These are phyloP conservation scores for Malthinus flaveolus DNA, from an alignment of 2,888 invertebrate genomes.

Conservation along the genomic window DNA sequence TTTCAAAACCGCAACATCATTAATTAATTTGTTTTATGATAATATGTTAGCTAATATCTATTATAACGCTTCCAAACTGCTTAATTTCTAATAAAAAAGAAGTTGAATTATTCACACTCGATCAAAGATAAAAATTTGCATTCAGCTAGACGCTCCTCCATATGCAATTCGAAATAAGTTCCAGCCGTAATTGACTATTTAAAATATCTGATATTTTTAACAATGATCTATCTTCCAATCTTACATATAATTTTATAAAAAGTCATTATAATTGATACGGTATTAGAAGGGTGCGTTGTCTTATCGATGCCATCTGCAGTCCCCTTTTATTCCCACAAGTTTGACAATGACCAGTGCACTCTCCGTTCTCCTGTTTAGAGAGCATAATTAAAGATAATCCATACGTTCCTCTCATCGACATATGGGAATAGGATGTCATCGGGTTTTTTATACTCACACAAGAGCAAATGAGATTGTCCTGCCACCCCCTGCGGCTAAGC, in stretches of 20 bases:
- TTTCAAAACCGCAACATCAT: no score
- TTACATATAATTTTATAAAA: constrained; percentile 24
- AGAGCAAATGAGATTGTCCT: constrained; percentile 27
- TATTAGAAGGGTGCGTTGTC: constrained; percentile 44
- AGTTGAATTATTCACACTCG: not conserved
- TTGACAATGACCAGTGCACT: constrained; percentile 47
- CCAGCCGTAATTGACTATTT: not conserved
- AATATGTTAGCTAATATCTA: no score
- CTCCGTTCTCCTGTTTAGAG: constrained; percentile 48
- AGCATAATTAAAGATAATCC: constrained; percentile 55
- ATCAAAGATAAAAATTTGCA: not conserved
- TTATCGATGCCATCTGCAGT: constrained; percentile 48
- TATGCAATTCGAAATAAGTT: not conserved
- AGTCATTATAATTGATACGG: constrained; percentile 38
- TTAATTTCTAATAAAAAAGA: no score
- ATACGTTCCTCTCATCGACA: constrained; percentile 47
- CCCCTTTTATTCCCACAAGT: constrained; percentile 52
- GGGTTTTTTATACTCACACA: constrained; percentile 25
- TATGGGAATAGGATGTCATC: constrained; percentile 47
- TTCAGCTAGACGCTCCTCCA: not conserved
- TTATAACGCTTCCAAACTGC: no score
- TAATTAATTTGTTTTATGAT: no score
- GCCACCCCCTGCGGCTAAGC: constrained; percentile 34
- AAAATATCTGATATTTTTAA: constrained; percentile 7
- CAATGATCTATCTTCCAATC: constrained; percentile 17